phyloP scores from a whole-genome alignment of 37 sponge, comb jelly and placozoan species.

The Mnemiopsis leidyi region DNA sequence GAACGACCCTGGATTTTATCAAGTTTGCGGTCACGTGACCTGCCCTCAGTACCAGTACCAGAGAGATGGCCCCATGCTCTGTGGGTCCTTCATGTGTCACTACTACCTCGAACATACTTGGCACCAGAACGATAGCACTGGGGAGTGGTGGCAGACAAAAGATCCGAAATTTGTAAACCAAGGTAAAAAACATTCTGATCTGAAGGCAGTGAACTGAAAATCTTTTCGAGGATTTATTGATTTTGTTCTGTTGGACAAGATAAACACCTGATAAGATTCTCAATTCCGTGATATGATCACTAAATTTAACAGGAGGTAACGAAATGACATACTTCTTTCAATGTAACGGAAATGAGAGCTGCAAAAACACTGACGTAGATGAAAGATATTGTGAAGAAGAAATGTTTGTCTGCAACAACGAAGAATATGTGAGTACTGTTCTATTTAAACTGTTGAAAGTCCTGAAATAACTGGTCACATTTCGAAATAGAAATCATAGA shows the following conservation, averaged over 20 bases:
- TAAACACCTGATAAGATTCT: no score
- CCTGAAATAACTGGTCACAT: no score
- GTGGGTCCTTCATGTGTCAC: slow-evolving; percentile 29
- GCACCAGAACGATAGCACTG: neutral
- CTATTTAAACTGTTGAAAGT: neutral
- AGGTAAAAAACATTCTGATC: no score
- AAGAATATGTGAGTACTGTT: slow-evolving; percentile 20
- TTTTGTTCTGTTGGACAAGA: no score
- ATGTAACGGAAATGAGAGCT: neutral
- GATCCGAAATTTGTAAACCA: neutral
- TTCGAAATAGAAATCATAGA: no score
- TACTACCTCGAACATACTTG: neutral
- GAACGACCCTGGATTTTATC: slow-evolving; percentile 38
- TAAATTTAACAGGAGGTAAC: slow-evolving; percentile 20
- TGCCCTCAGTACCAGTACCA: slow-evolving; percentile 12
- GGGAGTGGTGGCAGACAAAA: neutral
- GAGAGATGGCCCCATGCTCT: neutral
- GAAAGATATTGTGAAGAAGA: neutral
- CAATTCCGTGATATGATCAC: no score
- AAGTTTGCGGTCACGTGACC: slow-evolving; percentile 26
- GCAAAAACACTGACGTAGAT: slow-evolving; percentile 13
- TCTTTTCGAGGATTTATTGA: no score
- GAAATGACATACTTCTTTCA: slow-evolving; percentile 4
- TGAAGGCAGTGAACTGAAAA: no score
- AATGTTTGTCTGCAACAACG: neutral